Evolutionary conservation across 2,888 invertebrate species (phyloP).

Genomic region (Silvanus unidentatus): DNA sequence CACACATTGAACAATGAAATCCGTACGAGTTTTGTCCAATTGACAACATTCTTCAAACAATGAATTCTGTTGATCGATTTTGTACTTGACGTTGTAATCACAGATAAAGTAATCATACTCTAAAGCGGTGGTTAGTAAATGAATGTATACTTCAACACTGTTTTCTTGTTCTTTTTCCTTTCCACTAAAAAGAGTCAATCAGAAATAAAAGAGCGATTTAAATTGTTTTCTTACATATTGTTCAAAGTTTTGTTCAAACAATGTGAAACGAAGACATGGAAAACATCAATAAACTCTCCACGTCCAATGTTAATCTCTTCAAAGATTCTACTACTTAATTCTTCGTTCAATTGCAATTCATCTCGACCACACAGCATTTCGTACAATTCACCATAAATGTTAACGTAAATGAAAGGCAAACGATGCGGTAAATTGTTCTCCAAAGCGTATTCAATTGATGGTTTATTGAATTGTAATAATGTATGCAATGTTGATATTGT

Average conservation of each 20-base stretch:
- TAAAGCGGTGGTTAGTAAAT: slow-evolving; percentile 34
- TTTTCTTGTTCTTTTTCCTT: slow-evolving; percentile 34
- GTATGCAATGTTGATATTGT: slow-evolving; percentile 31
- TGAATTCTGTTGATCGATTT: slow-evolving; percentile 36
- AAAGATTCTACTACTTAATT: slow-evolving; percentile 29
- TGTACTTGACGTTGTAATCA: slow-evolving; percentile 40
- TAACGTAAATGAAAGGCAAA: slow-evolving; percentile 71
- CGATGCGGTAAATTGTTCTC: slow-evolving; percentile 46
- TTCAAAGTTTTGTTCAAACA: slow-evolving; percentile 38
- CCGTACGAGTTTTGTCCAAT: slow-evolving; percentile 38
- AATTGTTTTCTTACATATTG: slow-evolving; percentile 30
- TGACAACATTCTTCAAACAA: slow-evolving; percentile 36
- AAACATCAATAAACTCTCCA: slow-evolving; percentile 37
- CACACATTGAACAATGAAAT: slow-evolving; percentile 37
- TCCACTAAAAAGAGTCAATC: slow-evolving; percentile 26
- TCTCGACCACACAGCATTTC: slow-evolving; percentile 43
- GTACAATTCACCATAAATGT: slow-evolving; percentile 65
- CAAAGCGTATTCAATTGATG: slow-evolving; percentile 30
- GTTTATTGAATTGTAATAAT: slow-evolving; percentile 34
- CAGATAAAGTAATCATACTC: slow-evolving; percentile 43
- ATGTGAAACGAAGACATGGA: slow-evolving; percentile 34
- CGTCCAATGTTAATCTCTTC: slow-evolving; percentile 35
- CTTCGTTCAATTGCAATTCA: slow-evolving; percentile 25
- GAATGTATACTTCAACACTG: slow-evolving; percentile 37
- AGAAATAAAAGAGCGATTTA: neutral